These are phyloP conservation scores for Ataeniobius toweri DNA, from an alignment of 2,797 vertebrate genomes.

Conservation along the genomic window DNA sequence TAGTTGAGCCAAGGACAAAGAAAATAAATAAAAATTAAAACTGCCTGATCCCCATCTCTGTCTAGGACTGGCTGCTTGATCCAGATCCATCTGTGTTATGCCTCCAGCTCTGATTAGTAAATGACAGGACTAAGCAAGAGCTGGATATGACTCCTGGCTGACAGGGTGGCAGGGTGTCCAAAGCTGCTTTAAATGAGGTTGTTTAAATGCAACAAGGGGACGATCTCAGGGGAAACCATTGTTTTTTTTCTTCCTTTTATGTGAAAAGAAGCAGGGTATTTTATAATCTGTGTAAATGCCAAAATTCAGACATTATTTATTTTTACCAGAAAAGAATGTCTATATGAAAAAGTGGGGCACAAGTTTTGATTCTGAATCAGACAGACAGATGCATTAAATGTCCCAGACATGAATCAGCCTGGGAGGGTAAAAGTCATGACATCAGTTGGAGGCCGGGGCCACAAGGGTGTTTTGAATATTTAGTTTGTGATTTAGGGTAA, in stretches of 20 bases:
- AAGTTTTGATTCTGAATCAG: background rate
- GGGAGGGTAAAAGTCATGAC: background rate
- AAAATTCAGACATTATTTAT: slow-evolving; percentile 46
- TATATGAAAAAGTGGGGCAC: background rate
- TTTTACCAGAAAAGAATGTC: slow-evolving; percentile 29
- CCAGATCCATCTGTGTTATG: slow-evolving; percentile 49
- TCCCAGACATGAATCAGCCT: background rate
- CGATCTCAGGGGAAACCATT: slow-evolving; percentile 29
- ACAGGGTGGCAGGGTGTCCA: slow-evolving; percentile 43
- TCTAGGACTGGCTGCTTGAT: slow-evolving; percentile 31
- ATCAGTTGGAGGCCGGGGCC: background rate
- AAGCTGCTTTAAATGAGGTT: slow-evolving; percentile 57
- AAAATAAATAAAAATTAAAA: slow-evolving; percentile 21
- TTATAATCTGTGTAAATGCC: slow-evolving; percentile 42
- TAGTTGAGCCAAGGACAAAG: slow-evolving; percentile 28
- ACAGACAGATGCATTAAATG: background rate
- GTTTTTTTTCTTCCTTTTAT: slow-evolving; percentile 19
- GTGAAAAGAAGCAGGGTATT: slow-evolving; percentile 26
- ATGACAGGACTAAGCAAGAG: slow-evolving; percentile 52
- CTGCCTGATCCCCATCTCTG: slow-evolving; percentile 23
- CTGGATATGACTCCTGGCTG: slow-evolving; percentile 60
- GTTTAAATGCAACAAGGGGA: slow-evolving; percentile 57
- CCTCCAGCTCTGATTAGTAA: slow-evolving; percentile 58
- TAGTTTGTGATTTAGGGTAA: background rate
- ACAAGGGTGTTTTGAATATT: background rate